Evolutionary conservation across 2,113 vertebrate species (phyloP).

Genomic region (Heptranchias perlo): DNA sequence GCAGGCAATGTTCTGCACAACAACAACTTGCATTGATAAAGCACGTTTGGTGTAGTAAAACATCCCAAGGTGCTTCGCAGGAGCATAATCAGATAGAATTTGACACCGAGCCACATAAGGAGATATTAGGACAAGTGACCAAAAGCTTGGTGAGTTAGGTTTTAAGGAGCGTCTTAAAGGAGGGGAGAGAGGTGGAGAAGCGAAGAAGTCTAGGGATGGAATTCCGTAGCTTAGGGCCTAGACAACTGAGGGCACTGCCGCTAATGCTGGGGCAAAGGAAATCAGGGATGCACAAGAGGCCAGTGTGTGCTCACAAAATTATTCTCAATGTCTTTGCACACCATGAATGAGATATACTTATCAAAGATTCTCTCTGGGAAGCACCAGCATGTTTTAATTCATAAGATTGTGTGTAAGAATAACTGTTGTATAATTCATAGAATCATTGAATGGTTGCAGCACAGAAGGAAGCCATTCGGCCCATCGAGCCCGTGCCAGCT

Average conservation of each 20-base stretch:
- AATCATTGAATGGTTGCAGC: too few relatives aligned
- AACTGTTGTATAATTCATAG: not conserved
- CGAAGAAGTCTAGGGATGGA: not conserved
- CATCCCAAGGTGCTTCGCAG: too few relatives aligned
- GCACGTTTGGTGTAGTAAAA: too few relatives aligned
- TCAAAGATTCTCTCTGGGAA: not conserved
- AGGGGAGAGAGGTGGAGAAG: too few relatives aligned
- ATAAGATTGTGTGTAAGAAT: not conserved
- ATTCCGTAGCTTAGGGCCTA: not conserved
- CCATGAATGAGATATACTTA: not conserved
- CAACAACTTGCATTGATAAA: not conserved
- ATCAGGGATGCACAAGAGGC: not conserved
- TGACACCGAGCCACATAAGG: too few relatives aligned
- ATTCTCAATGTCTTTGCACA: not conserved
- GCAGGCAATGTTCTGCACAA: not conserved
- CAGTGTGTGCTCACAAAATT: not conserved
- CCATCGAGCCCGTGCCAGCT: too few relatives aligned
- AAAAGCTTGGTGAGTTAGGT: not conserved
- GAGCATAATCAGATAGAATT: too few relatives aligned
- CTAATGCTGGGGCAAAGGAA: not conserved
- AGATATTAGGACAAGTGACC: too few relatives aligned
- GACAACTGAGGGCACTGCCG: not conserved
- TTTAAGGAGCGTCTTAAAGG: not conserved
- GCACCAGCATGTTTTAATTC: not conserved
- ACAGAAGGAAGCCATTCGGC: too few relatives aligned